Evolutionary conservation across 2,888 invertebrate species (phyloP).

Genomic region (Coenonympha arcania): DNA sequence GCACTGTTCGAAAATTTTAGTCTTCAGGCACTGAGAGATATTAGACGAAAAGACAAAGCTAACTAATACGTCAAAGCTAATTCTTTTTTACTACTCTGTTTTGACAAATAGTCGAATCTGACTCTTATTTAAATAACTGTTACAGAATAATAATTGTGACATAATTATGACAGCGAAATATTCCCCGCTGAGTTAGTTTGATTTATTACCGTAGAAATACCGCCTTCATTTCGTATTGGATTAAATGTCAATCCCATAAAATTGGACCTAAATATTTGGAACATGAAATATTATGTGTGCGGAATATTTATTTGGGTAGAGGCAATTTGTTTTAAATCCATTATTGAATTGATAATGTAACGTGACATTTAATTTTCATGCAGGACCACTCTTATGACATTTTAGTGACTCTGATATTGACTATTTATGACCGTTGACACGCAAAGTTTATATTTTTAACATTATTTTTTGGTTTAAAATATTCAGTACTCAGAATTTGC

Average conservation of each 20-base stretch:
- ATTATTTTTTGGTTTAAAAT: neutral
- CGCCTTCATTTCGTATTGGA: neutral
- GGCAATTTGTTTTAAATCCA: conserved; percentile 7
- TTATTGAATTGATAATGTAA: conserved; percentile 5
- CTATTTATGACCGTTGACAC: neutral
- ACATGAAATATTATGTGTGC: conserved; percentile 1
- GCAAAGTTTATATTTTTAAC: neutral
- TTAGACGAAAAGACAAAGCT: too few relatives aligned
- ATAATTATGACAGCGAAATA: conserved; percentile 9
- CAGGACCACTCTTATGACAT: neutral
- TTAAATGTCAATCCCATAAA: conserved; percentile 4
- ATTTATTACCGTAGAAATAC: conserved; percentile 7
- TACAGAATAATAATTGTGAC: conserved; percentile 1
- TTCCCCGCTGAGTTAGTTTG: conserved; percentile 11
- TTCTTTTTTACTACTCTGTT: too few relatives aligned
- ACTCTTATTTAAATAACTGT: neutral
- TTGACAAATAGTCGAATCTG: too few relatives aligned
- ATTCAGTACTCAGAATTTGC: neutral
- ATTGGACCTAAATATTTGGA: neutral
- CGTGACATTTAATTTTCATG: conserved; percentile 3
- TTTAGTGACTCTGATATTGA: neutral
- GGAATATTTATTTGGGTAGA: neutral
- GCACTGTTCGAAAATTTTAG: too few relatives aligned
- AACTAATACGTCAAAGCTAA: too few relatives aligned
- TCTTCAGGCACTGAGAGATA: too few relatives aligned